Conservation (phyloP, 1,140 invertebrate species). For the Microplitis demolitor region DNA sequence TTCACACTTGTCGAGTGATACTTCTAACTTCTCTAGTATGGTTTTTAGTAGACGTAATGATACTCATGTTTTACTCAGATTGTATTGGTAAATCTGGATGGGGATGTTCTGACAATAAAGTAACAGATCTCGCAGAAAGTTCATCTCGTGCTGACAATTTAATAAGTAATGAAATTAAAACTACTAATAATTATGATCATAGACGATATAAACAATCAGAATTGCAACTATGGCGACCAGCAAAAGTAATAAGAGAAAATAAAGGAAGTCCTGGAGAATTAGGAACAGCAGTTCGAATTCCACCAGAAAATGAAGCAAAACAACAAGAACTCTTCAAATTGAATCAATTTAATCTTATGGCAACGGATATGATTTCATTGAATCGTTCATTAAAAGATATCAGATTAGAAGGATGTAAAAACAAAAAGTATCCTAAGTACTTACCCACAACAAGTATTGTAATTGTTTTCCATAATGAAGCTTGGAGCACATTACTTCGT, state of each 20-base stretch:
- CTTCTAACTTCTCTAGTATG: constrained; percentile 93
- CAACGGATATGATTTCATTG: constrained; percentile 96
- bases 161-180: constrained; percentile 22
- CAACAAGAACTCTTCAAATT: constrained; percentile 96
- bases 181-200: constrained; percentile 29
- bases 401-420: constrained; percentile 82
- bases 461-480: constrained; percentile 98
- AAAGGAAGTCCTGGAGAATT: constrained; percentile 82
- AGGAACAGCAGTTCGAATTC: constrained; percentile 86
- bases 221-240: constrained; percentile 75
- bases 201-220: constrained; percentile 50
- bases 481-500: constrained; percentile 92
- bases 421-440: constrained; percentile 75
- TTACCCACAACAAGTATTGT: constrained; percentile 91
- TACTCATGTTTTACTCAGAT: constrained; percentile 93
- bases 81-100: constrained; percentile 76
- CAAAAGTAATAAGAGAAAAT: constrained; percentile 71
- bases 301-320: constrained; percentile 79
- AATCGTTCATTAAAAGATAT: constrained; percentile 96
- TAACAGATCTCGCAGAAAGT: constrained; percentile 28
- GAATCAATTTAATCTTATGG: constrained; percentile 98
- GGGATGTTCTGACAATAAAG: constrained; percentile 61
- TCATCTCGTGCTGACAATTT: constrained; percentile 24
- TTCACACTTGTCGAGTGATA: constrained; percentile 94
- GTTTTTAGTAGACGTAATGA: constrained; percentile 89